Conservation (phyloP, 2,888 invertebrate species). For the Patella caerulea region DNA sequence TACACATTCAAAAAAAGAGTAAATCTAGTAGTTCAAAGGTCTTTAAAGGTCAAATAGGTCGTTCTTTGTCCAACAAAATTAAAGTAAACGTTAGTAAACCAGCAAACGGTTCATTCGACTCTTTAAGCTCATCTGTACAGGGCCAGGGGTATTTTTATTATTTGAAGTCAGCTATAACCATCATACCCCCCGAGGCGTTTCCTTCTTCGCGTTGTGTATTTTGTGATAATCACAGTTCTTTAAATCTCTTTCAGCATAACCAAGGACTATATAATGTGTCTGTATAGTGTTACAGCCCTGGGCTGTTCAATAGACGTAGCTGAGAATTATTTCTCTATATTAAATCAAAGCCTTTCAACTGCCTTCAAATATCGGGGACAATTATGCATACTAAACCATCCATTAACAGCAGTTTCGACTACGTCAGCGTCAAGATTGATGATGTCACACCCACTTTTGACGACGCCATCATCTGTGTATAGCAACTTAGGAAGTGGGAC, state of each 20-base stretch:
- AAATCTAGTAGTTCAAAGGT: too few relatives aligned
- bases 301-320: conserved; percentile 59
- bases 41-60: too few relatives aligned
- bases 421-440: conserved; percentile 6
- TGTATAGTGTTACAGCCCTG: conserved; percentile 55
- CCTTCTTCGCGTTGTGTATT: too few relatives aligned
- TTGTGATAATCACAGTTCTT: too few relatives aligned
- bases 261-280: conserved; percentile 56
- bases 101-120: too few relatives aligned
- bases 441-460: background rate
- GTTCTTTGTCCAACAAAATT: too few relatives aligned
- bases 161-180: too few relatives aligned
- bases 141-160: too few relatives aligned
- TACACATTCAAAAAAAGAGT: too few relatives aligned
- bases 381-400: conserved; percentile 7
- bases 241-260: conserved; percentile 43
- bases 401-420: conserved; percentile 10
- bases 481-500: conserved; percentile 1
- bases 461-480: conserved; percentile 10
- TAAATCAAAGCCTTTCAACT: conserved; percentile 42
- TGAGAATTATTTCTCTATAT: conserved; percentile 51
- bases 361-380: conserved; percentile 9
- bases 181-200: too few relatives aligned
- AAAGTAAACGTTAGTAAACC: too few relatives aligned
- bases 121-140: too few relatives aligned